phyloP scores from a whole-genome alignment of 2,797 vertebrate genomes.

The Silurus aristotelis region DNA sequence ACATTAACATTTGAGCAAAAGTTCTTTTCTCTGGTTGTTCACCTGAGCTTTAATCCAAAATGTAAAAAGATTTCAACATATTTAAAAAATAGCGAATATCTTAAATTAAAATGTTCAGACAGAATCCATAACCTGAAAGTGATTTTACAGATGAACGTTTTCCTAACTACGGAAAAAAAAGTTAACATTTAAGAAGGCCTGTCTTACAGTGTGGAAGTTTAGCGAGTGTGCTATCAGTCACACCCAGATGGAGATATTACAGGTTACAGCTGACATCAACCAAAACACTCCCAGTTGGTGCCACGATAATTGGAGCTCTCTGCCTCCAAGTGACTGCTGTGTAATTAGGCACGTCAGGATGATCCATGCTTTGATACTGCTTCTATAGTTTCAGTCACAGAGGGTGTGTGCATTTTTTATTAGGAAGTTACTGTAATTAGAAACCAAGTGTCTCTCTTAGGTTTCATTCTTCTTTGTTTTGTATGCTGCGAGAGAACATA shows the following conservation, averaged over 20 bases:
- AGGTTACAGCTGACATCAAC: constrained; percentile 62
- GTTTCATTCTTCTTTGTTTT: constrained; percentile 28
- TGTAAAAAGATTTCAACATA: too few species aligned
- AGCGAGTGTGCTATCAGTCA: constrained; percentile 57
- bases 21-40: background rate
- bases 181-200: background rate
- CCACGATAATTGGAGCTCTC: constrained; percentile 62
- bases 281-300: constrained; percentile 59
- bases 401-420: constrained; percentile 48
- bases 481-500: background rate
- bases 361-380: constrained; percentile 59
- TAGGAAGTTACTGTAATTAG: constrained; percentile 48
- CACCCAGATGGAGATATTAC: constrained; percentile 43
- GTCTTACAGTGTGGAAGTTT: constrained; percentile 15
- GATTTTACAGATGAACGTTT: too few species aligned
- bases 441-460: constrained; percentile 34
- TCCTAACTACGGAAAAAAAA: background rate
- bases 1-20: background rate
- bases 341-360: constrained; percentile 65
- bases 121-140: too few species aligned
- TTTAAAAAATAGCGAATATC: too few species aligned
- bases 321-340: constrained; percentile 64
- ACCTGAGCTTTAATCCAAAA: background rate
- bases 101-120: too few species aligned
- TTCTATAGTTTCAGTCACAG: constrained; percentile 54